Conservation (phyloP, 2,888 invertebrate genomes). For the Spatulosminthurus flaviceps region DNA sequence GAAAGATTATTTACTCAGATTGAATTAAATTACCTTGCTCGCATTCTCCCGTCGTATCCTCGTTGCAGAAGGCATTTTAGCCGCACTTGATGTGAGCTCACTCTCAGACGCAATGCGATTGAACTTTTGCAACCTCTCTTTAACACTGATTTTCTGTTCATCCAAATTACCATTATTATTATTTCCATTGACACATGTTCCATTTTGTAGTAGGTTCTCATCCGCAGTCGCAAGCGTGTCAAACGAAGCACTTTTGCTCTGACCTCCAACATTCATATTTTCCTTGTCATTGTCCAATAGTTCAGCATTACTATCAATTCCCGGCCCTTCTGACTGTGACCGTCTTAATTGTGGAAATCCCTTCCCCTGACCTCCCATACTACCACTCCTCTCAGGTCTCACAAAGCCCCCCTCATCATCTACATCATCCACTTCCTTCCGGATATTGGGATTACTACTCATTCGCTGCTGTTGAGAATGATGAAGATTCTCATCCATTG, state of each 20-base stretch:
- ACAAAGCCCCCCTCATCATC: background rate
- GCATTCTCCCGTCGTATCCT: constrained; percentile 54
- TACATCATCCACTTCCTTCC: background rate
- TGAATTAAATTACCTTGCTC: constrained; percentile 28
- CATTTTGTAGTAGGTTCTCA: constrained; percentile 20
- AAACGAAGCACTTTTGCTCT: background rate
- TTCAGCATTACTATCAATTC: constrained; percentile 39
- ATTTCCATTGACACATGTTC: constrained; percentile 52
- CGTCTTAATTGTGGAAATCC: constrained; percentile 2
- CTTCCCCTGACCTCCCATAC: constrained; percentile 11
- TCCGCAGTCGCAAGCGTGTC: constrained; percentile 19
- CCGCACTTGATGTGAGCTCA: constrained; percentile 66
- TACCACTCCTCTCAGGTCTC: constrained; percentile 7
- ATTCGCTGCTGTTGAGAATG: no score
- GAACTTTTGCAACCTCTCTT: constrained; percentile 91
- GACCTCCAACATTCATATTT: constrained; percentile 48
- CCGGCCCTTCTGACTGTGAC: constrained; percentile 6
- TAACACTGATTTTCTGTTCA: constrained; percentile 79
- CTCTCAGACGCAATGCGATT: constrained; percentile 88
- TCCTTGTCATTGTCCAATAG: constrained; percentile 58
- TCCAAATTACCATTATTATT: constrained; percentile 63
- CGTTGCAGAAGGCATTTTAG: constrained; percentile 53
- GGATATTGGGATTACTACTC: background rate
- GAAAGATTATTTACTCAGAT: no score
- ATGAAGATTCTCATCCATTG: background rate